A percentile compares a stretch with the other conserved stretches of the same genome.
phyloP scores from a whole-genome alignment of 2,113 vertebrate species.

The Acrocephalus kingi region DNA sequence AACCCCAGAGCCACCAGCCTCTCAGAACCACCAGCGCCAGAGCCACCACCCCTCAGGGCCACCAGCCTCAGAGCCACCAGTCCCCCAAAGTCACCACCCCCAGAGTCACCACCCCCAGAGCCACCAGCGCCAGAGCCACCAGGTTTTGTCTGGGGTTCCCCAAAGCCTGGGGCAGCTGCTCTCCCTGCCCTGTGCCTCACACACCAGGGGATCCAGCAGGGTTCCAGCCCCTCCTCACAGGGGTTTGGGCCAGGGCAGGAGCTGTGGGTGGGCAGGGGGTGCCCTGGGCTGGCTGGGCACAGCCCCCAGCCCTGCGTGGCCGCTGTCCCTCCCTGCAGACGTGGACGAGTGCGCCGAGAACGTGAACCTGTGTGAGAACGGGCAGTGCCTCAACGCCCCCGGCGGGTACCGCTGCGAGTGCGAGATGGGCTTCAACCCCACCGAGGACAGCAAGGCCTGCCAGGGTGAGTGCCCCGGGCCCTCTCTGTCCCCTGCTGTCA shows the following conservation, averaged over 20 bases:
- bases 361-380: constrained; percentile 89
- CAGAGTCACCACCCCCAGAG: neutral
- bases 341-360: constrained; percentile 92
- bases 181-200: neutral
- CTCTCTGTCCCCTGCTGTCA: neutral
- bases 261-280: neutral
- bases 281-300: neutral
- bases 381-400: constrained; percentile 90
- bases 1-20: no score
- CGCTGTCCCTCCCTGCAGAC: constrained; percentile 67
- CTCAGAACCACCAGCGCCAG: no score
- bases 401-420: constrained; percentile 93
- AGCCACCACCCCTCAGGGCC: no score
- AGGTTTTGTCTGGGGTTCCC: neutral
- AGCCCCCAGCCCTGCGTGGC: neutral
- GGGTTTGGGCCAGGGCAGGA: neutral
- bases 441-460: constrained; percentile 89
- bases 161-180: neutral
- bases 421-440: constrained; percentile 92
- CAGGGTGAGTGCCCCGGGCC: constrained; percentile 77
- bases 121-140: neutral
- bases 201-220: neutral
- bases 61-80: no score
- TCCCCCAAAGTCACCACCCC: no score
- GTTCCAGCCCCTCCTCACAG: neutral